Percentiles rank a stretch among this genome's conserved stretches.
Conservation (phyloP, 2,797 vertebrate genomes). For the Pterois miles region DNA sequence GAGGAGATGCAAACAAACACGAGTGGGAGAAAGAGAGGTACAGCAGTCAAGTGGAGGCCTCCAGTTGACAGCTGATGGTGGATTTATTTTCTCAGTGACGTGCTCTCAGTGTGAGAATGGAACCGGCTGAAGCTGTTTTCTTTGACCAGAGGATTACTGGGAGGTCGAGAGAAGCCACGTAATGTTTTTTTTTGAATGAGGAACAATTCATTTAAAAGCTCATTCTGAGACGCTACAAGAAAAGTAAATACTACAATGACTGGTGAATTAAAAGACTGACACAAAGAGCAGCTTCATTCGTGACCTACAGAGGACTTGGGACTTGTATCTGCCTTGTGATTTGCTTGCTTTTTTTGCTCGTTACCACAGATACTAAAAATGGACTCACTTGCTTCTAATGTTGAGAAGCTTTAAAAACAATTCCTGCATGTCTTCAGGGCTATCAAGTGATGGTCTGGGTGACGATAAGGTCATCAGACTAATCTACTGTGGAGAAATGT, state of each 20-base stretch:
- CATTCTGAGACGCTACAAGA: background rate
- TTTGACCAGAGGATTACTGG: conserved; percentile 19
- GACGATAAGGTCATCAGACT: conserved; percentile 25
- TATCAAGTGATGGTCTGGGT: background rate
- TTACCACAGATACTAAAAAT: conserved; percentile 15
- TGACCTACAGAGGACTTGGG: conserved; percentile 2
- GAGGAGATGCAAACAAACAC: background rate
- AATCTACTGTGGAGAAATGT: conserved; percentile 51
- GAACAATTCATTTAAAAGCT: background rate
- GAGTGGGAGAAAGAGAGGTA: background rate
- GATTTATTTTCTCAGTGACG: conserved; percentile 17
- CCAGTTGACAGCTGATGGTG: conserved; percentile 28
- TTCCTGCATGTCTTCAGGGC: background rate
- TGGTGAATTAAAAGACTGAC: conserved; percentile 2
- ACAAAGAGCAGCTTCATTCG: conserved; percentile 20
- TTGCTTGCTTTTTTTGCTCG: conserved; percentile 17
- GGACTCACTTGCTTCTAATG: conserved; percentile 19
- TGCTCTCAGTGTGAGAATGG: conserved; percentile 29
- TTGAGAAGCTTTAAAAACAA: conserved; percentile 19
- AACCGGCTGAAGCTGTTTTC: conserved; percentile 12
- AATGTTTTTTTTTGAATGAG: background rate
- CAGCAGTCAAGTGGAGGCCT: conserved; percentile 11
- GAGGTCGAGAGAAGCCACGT: conserved; percentile 14
- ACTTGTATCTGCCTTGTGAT: background rate
- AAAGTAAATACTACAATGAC: conserved; percentile 1